These are phyloP conservation scores for Caenorhabditis angaria DNA, from an alignment of 2,888 invertebrate genomes.

Conservation along the genomic window DNA sequence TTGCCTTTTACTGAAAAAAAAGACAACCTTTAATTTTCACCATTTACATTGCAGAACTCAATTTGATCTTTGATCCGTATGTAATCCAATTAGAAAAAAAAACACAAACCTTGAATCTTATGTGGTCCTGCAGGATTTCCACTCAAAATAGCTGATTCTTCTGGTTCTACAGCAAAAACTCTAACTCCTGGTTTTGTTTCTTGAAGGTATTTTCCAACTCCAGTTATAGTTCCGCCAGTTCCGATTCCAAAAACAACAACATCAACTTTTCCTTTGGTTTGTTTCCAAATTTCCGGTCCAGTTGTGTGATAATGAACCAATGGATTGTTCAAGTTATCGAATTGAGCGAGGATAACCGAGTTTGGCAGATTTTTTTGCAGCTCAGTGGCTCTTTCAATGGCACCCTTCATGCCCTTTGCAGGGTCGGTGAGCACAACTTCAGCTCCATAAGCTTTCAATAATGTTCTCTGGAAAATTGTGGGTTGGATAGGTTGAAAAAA, in stretches of 20 bases:
- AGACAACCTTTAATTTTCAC: too few species aligned
- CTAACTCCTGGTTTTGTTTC: constrained; percentile 62
- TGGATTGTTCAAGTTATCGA: constrained; percentile 69
- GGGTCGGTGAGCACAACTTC: constrained; percentile 70
- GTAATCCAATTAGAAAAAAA: background rate
- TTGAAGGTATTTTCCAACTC: constrained; percentile 63
- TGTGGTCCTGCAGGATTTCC: constrained; percentile 64
- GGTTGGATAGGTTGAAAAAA: background rate
- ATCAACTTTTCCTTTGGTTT: constrained; percentile 67
- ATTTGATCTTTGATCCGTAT: constrained; percentile 5
- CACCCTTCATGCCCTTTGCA: constrained; percentile 66
- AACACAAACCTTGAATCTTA: constrained; percentile 63
- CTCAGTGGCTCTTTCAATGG: constrained; percentile 66
- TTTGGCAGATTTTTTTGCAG: constrained; percentile 61
- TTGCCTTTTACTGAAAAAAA: too few species aligned
- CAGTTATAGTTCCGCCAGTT: constrained; percentile 68
- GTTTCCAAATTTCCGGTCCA: constrained; percentile 71
- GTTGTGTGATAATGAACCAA: constrained; percentile 68
- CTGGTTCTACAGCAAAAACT: constrained; percentile 68
- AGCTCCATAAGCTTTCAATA: constrained; percentile 71
- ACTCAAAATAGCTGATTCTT: constrained; percentile 64
- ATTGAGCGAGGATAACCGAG: constrained; percentile 66
- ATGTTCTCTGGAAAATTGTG: constrained; percentile 54
- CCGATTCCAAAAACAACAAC: constrained; percentile 69
- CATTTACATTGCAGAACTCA: too few species aligned